These are phyloP conservation scores for Eugnorisma glareosa DNA, from an alignment of 2,888 invertebrate species.

Conservation along the genomic window DNA sequence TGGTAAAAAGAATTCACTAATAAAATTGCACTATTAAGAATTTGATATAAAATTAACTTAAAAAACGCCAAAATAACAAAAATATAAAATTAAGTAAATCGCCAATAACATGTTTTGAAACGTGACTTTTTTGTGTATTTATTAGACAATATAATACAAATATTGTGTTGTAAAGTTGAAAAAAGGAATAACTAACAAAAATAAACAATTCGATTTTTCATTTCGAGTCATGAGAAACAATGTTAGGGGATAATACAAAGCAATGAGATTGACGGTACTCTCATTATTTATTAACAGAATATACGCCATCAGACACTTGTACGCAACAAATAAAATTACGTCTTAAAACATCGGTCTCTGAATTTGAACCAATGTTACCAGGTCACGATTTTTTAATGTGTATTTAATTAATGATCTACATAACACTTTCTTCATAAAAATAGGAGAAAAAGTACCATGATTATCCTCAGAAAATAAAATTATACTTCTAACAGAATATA, in stretches of 20 bases:
- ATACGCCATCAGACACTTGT: not conserved
- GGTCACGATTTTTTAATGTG: not conserved
- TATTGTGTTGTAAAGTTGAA: not conserved
- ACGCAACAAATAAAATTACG: not conserved
- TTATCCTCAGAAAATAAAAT: constrained; percentile 11
- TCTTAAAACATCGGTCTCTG: not conserved
- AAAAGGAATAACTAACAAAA: not conserved
- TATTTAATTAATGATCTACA: not conserved
- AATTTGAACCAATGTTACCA: not conserved
- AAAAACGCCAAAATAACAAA: constrained; percentile 30
- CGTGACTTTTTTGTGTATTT: constrained; percentile 23
- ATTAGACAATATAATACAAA: not conserved
- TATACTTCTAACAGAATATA: constrained; percentile 11
- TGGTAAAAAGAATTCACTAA: constrained; percentile 42
- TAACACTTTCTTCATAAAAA: constrained; percentile 5
- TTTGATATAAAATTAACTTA: constrained; percentile 28
- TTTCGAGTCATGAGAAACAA: not conserved
- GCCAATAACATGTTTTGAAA: constrained; percentile 52
- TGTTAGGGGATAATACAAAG: not conserved
- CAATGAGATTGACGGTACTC: constrained; percentile 46
- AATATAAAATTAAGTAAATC: constrained; percentile 55
- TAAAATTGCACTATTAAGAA: constrained; percentile 20
- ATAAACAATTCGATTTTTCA: constrained; percentile 12
- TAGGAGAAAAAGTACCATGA: constrained; percentile 35
- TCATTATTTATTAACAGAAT: constrained; percentile 1